These are phyloP conservation scores for Mechanitis mazaeus DNA, from an alignment of 2,888 invertebrate species.

Conservation along the genomic window DNA sequence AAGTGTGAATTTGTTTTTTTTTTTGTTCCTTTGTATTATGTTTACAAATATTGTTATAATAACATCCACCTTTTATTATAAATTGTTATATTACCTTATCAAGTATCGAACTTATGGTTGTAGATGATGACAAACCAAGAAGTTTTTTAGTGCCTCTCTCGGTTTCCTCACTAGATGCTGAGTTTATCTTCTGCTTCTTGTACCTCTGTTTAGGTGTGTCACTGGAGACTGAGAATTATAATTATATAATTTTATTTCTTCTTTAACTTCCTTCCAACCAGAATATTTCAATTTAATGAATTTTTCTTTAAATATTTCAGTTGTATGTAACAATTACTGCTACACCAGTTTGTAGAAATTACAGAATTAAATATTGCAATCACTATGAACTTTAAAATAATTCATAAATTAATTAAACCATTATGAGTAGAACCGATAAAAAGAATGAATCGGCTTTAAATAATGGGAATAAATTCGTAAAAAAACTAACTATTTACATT, in stretches of 20 bases:
- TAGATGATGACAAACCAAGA: neutral
- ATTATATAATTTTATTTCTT: neutral
- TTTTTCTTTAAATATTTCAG: too few relatives aligned
- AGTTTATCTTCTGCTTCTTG: conserved; percentile 5
- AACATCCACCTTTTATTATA: neutral
- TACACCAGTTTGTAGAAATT: too few relatives aligned
- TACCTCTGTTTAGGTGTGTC: conserved; percentile 4
- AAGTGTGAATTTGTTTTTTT: too few relatives aligned
- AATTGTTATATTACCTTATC: neutral
- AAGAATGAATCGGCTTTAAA: neutral
- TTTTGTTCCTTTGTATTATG: neutral
- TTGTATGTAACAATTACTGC: neutral
- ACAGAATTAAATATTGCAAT: too few relatives aligned
- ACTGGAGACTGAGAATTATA: conserved; percentile 4
- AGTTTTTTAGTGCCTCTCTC: conserved; percentile 4
- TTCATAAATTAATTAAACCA: neutral
- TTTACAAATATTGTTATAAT: neutral
- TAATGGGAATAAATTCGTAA: neutral
- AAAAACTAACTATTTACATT: neutral
- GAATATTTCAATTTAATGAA: too few relatives aligned
- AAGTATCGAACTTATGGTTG: neutral
- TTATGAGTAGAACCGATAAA: neutral
- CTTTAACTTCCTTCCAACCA: too few relatives aligned
- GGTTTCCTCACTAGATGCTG: neutral
- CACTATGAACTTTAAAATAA: neutral